Evolutionary conservation across 2,888 invertebrate species (phyloP).

Genomic region (Graphium colonna): DNA sequence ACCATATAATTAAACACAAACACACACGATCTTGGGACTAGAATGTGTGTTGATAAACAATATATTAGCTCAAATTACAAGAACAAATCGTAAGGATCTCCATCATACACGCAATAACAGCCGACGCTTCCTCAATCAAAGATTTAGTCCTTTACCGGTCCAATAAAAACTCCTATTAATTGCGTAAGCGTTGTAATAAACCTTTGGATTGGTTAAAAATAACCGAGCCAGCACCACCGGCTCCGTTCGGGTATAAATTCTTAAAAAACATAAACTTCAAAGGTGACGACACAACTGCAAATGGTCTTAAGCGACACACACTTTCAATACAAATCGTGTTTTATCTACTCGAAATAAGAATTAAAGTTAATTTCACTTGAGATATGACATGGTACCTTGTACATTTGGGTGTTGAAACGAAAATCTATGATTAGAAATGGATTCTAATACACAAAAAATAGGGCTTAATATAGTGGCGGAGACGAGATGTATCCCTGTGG

Average conservation of each 20-base stretch:
- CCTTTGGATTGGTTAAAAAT: constrained; percentile 76
- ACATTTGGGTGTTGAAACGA: constrained; percentile 37
- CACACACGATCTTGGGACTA: no score
- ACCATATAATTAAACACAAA: no score
- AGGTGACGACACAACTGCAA: constrained; percentile 26
- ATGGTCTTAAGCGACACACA: constrained; percentile 38
- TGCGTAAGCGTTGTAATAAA: constrained; percentile 77
- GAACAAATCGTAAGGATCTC: no score
- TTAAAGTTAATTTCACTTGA: no score
- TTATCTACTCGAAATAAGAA: no score
- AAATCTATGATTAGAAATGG: constrained; percentile 67
- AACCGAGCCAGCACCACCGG: constrained; percentile 61
- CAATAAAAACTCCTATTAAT: constrained; percentile 78
- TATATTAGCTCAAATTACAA: no score
- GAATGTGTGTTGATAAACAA: no score
- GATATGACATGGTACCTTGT: no score
- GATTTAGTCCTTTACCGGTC: constrained; percentile 71
- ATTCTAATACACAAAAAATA: constrained; percentile 72
- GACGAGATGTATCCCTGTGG: constrained; percentile 53
- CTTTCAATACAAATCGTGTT: constrained; percentile 28
- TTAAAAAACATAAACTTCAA: constrained; percentile 77
- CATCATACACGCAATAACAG: not conserved
- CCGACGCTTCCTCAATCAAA: constrained; percentile 48
- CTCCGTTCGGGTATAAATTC: constrained; percentile 65
- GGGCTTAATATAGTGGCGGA: constrained; percentile 60